A percentile compares a stretch with the other conserved stretches of the same genome.
phyloP scores from a whole-genome alignment of 2,888 invertebrate species.

The Lathronympha strigana region DNA sequence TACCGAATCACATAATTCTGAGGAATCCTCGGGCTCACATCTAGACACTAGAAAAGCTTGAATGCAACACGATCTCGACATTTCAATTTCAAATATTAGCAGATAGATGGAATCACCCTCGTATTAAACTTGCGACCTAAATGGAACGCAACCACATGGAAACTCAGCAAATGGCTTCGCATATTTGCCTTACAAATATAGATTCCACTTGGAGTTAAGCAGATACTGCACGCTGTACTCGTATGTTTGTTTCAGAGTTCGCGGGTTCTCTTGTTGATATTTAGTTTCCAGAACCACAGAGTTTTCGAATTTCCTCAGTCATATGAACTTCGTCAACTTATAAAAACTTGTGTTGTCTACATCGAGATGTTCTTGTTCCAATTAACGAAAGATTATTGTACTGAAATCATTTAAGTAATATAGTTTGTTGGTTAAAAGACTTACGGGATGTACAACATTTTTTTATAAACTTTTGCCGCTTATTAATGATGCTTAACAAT shows the following conservation, averaged over 20 bases:
- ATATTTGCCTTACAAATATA: conserved; percentile 51
- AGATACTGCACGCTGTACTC: conserved; percentile 34
- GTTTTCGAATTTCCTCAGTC: not conserved
- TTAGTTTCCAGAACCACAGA: conserved; percentile 13
- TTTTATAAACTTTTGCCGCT: too few species aligned
- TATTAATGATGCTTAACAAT: too few species aligned
- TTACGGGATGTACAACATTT: too few species aligned
- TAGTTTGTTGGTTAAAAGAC: too few species aligned
- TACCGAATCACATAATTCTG: too few species aligned
- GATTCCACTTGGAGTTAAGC: conserved; percentile 40
- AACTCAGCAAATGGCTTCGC: conserved; percentile 57
- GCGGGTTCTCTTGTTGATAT: conserved; percentile 35
- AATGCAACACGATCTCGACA: conserved; percentile 14
- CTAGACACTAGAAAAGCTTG: not conserved
- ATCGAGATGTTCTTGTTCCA: not conserved
- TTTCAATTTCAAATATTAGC: conserved; percentile 35
- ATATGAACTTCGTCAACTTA: conserved; percentile 5
- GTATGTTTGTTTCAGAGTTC: conserved; percentile 31
- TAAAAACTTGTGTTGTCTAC: conserved; percentile 17
- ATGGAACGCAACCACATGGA: conserved; percentile 50
- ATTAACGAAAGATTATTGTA: too few species aligned
- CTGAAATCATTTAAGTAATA: too few species aligned
- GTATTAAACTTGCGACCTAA: conserved; percentile 29
- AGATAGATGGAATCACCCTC: conserved; percentile 22
- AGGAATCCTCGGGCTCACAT: too few species aligned